Evolutionary conservation across 2,797 vertebrate species (phyloP), one percentile per base, ranked within the genome.

Genomic region (Enteromius thamalakanensis): DNA sequence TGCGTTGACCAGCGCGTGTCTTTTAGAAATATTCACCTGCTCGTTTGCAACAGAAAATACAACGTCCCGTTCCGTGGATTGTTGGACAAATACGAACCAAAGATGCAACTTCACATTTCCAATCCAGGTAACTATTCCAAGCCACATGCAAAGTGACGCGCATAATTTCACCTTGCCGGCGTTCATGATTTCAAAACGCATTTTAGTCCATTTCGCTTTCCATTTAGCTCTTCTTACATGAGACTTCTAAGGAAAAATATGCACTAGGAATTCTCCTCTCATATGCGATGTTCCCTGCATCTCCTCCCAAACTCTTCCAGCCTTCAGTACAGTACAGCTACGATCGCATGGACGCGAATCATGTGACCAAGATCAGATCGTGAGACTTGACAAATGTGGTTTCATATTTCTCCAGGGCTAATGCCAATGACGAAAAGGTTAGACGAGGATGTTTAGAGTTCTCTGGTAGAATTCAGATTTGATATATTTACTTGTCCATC

Each of bases 21-120:
- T 64, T 62, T 49, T 32, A 23, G 58, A 45, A 53, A 26, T 7
- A 26, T 74, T 75, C 17, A 75, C 40, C 21, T 79, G 77, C 17
- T 64, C 34, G 4, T 42, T 45, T 53, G 69, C 17, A 34, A 34
- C 14, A 19, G 76, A 55, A 9, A 34, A 58, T 10, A 45, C 19
- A 29, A 42, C 11, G 37, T 26, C 49, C 29, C 51, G 74, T 12
- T 76, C 72, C 8, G 81, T 60, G 2, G 6, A 5, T 32, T 55
- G 70, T 32, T 76, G 70, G 3, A 68, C 47, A 45, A 55, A 68
- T 5, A 29, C 34, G 1, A 64, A 45, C 62, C 49, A 83, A 47
- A 76, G 29, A 58, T 69, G 60, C 87, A 83, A 76, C 49, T 83
- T 76, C 15, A 69, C 19, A 94, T 89, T 95, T 87, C 40, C 93